phyloP scores from a whole-genome alignment of 2,888 invertebrate genomes.

The Agrochola macilenta region DNA sequence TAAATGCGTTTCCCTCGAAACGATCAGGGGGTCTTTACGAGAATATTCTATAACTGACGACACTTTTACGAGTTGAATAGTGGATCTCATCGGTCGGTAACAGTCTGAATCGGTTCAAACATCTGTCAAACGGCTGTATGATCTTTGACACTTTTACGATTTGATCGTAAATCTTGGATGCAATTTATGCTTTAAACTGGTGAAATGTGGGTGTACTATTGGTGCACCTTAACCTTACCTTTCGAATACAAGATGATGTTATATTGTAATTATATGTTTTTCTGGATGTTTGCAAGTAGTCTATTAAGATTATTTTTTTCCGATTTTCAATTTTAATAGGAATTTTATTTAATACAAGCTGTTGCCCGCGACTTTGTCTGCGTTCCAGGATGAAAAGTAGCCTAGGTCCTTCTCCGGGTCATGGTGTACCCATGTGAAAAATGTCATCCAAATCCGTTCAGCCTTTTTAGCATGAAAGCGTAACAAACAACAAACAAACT shows the following conservation, averaged over 20 bases:
- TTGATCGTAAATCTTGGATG: constrained; percentile 6
- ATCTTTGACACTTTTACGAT: constrained; percentile 30
- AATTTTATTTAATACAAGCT: not conserved
- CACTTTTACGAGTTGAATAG: constrained; percentile 69
- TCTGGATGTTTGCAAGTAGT: too few species aligned
- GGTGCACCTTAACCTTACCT: too few species aligned
- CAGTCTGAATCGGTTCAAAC: constrained; percentile 23
- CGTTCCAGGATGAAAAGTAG: too few species aligned
- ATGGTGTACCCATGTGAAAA: too few species aligned
- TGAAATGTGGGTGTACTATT: not conserved
- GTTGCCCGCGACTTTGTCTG: too few species aligned
- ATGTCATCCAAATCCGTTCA: too few species aligned
- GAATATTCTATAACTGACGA: constrained; percentile 59
- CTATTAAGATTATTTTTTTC: not conserved
- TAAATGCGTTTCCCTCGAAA: constrained; percentile 69
- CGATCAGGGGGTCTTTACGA: constrained; percentile 57
- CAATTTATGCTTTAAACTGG: not conserved
- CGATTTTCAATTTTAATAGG: not conserved
- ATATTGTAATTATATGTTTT: too few species aligned
- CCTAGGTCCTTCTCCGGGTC: too few species aligned
- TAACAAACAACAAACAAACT: too few species aligned
- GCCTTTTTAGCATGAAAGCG: too few species aligned
- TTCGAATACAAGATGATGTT: too few species aligned
- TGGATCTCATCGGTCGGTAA: constrained; percentile 57
- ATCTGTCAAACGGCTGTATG: constrained; percentile 46